phyloP scores from a whole-genome alignment of 1,140 invertebrate genomes.

The Oscheius sp. region DNA sequence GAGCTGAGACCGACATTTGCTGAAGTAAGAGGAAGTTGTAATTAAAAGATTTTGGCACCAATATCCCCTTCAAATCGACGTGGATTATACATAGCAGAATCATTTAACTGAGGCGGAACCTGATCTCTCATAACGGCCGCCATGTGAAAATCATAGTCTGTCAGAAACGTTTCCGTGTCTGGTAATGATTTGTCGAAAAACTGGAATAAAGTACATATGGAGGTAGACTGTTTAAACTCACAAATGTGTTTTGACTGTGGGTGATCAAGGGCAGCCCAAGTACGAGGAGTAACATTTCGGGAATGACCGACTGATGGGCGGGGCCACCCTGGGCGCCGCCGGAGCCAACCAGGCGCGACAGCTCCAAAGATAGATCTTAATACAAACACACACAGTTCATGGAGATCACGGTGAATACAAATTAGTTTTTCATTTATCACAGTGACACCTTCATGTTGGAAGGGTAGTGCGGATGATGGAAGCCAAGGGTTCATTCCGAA shows the following conservation, averaged over 20 bases:
- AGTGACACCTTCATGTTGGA: too few species aligned
- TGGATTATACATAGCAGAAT: conserved; percentile 57
- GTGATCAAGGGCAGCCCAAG: background rate
- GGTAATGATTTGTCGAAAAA: conserved; percentile 44
- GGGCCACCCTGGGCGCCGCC: background rate
- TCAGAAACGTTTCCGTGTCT: conserved; percentile 43
- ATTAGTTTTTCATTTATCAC: too few species aligned
- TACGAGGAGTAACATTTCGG: background rate
- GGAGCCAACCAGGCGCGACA: conserved; percentile 9
- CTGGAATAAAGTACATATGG: conserved; percentile 39
- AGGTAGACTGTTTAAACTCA: background rate
- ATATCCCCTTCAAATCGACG: conserved; percentile 58
- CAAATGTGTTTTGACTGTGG: background rate
- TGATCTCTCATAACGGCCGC: conserved; percentile 18
- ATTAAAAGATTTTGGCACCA: conserved; percentile 43
- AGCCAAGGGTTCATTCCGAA: too few species aligned
- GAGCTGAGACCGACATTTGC: conserved; percentile 51
- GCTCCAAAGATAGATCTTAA: background rate
- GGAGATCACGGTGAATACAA: too few species aligned
- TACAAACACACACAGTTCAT: background rate
- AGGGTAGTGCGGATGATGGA: too few species aligned
- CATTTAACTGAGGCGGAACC: conserved; percentile 41
- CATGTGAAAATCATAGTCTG: conserved; percentile 38
- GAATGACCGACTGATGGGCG: conserved; percentile 3
- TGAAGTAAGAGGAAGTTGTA: conserved; percentile 21